These are phyloP conservation scores for Oscheius sp. DNA, from an alignment of 2,888 invertebrate species.

Conservation along the genomic window DNA sequence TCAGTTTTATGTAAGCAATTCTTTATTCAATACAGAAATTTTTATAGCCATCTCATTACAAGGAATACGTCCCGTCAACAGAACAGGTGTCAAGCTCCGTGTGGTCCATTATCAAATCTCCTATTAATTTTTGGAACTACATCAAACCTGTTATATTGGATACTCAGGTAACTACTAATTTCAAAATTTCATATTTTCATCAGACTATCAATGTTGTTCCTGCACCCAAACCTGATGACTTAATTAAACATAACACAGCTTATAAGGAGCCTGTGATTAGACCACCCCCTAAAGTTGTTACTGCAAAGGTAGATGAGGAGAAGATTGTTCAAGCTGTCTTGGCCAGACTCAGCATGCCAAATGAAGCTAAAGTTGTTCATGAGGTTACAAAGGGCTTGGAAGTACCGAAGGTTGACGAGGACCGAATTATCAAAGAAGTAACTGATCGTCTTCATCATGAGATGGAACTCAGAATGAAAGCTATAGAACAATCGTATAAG, in stretches of 20 bases:
- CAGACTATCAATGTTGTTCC: neutral
- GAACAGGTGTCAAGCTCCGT: neutral
- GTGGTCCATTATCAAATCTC: neutral
- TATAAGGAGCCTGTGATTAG: neutral
- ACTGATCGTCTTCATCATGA: conserved; percentile 10
- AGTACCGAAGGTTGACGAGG: neutral
- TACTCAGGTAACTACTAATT: neutral
- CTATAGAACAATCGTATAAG: conserved; percentile 7
- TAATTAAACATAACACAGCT: neutral
- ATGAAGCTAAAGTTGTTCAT: conserved; percentile 7
- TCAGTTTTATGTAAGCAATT: neutral
- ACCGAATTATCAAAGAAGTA: conserved; percentile 11
- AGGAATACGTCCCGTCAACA: conserved; percentile 12
- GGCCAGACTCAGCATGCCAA: neutral
- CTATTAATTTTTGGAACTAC: neutral
- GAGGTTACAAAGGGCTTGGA: neutral
- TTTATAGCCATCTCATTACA: conserved; percentile 8
- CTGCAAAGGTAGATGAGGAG: conserved; percentile 17
- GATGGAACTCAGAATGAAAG: conserved; percentile 25
- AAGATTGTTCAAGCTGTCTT: conserved; percentile 6
- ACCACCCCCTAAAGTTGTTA: neutral
- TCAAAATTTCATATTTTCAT: neutral
- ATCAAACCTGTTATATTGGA: neutral
- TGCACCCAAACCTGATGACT: neutral
- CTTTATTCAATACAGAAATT: neutral